These are phyloP conservation scores for Helostoma temminkii DNA, from an alignment of 2,797 vertebrate genomes.

Conservation along the genomic window DNA sequence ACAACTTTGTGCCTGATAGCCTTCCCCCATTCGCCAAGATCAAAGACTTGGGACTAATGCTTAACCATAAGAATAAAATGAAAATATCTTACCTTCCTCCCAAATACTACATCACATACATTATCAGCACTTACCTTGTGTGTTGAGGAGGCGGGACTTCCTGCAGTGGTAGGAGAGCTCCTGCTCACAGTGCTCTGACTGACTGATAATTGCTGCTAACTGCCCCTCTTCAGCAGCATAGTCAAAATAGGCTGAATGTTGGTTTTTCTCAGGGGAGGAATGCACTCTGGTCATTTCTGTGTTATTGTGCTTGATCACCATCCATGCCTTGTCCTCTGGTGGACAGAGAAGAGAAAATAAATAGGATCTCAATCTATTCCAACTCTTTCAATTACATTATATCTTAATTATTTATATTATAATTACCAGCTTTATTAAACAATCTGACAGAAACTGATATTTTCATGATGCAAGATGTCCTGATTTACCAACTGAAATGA, in stretches of 20 bases:
- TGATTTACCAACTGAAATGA: neutral
- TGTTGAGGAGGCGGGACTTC: conserved; percentile 92
- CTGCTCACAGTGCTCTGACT: conserved; percentile 93
- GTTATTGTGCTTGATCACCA: conserved; percentile 93
- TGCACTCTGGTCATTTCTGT: conserved; percentile 89
- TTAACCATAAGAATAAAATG: neutral
- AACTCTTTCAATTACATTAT: too few relatives aligned
- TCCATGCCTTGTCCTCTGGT: conserved; percentile 89
- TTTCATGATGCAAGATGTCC: too few relatives aligned
- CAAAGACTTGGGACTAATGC: too few relatives aligned
- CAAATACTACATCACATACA: neutral
- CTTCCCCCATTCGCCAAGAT: too few relatives aligned
- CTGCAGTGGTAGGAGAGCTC: conserved; percentile 91
- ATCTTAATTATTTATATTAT: too few relatives aligned
- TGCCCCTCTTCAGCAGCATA: conserved; percentile 90
- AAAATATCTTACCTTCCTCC: neutral
- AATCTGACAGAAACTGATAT: too few relatives aligned
- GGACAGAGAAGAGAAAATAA: neutral
- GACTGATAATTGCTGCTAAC: conserved; percentile 86
- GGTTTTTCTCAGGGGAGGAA: conserved; percentile 80
- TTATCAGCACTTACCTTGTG: conserved; percentile 82
- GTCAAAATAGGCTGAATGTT: conserved; percentile 86
- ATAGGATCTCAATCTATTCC: neutral
- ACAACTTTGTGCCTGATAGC: conserved; percentile 5
- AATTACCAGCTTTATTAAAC: too few relatives aligned